Evolutionary conservation across 2,888 invertebrate genomes (phyloP), one percentile per base, ranked within the genome.

Genomic region (Phasia obesa): DNA sequence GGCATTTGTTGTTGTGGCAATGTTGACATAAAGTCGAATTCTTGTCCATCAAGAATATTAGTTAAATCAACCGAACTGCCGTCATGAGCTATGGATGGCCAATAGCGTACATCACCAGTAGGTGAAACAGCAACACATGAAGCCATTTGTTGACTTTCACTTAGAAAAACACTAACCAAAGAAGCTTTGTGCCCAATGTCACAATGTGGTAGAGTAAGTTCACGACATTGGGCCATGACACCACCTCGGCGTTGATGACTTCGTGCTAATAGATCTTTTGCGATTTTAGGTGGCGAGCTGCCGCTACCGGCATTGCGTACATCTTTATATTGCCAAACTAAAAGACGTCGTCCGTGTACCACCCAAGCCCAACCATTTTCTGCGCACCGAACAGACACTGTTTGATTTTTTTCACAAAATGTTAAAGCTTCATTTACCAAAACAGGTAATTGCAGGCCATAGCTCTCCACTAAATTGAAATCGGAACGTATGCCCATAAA

Each of bases 71-170:
- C 94, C 13, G 96, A 97, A 0, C 95, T 95, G 0, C 95, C 95
- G 89, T 97, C 97, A 86, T 98, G 97, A 0, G 96, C 96, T 44
- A 98, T 94, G 4, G 96, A 96, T 0, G 96, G 94, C 98, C 98
- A 99, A 91, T 96, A 98, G 1, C 98, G 94, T 0, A 97, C 95
- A 64, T 95, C 94, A 42, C 98, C 98, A 89, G 98, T 98, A 0
- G 98, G 98, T 0, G 98, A 98, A 0, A 97, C 97, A 17, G 98
- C 97, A 86, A 98, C 94, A 88, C 97, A 97, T 0, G 97, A 95
- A 9, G 97, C 96, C 90, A 95, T 93, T 89, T 93, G 93, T 84
- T 93, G 93, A 0, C 92, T 93, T 55, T 92, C 91, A 2, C 92
- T 92, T 15, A 93, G 92, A 89, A 95, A 96, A 0, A 97, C 94